Evolutionary conservation across 2,888 invertebrate genomes (phyloP).

Genomic region (Microchrysa polita): DNA sequence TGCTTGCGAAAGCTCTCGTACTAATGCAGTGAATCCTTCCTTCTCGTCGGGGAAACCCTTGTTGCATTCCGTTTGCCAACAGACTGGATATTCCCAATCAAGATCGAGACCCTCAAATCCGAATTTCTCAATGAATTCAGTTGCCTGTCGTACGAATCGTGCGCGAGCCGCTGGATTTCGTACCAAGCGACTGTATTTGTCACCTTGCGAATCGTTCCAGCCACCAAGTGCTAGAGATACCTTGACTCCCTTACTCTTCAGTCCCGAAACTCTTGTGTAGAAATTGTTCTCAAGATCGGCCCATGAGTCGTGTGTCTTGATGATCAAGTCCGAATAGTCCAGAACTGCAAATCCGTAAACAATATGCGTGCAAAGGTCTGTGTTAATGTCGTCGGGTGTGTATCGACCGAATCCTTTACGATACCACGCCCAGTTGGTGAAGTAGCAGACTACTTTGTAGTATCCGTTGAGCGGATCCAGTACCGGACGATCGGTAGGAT

Average conservation of each 20-base stretch:
- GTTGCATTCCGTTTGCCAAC: constrained; percentile 80
- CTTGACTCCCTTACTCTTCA: constrained; percentile 82
- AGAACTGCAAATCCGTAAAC: constrained; percentile 94
- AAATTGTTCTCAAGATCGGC: constrained; percentile 89
- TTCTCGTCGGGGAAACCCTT: constrained; percentile 88
- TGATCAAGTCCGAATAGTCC: constrained; percentile 79
- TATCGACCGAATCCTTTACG: constrained; percentile 83
- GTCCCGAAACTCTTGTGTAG: constrained; percentile 83
- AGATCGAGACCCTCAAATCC: constrained; percentile 93
- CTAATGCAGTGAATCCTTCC: constrained; percentile 77
- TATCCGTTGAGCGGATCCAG: constrained; percentile 70
- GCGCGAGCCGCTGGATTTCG: constrained; percentile 77
- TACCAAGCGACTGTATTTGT: constrained; percentile 87
- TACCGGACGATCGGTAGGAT: constrained; percentile 58
- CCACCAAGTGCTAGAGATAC: constrained; percentile 91
- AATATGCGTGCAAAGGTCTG: constrained; percentile 89
- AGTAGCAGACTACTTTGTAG: constrained; percentile 88
- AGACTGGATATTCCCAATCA: constrained; percentile 91
- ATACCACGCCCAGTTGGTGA: constrained; percentile 96
- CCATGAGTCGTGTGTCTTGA: constrained; percentile 89
- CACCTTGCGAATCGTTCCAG: constrained; percentile 93
- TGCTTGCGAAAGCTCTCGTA: constrained; percentile 75
- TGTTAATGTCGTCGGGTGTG: constrained; percentile 85
- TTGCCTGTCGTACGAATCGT: constrained; percentile 77
- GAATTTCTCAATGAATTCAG: constrained; percentile 81